Conservation (phyloP, 2,888 invertebrate species). For the Eupithecia subfuscata region DNA sequence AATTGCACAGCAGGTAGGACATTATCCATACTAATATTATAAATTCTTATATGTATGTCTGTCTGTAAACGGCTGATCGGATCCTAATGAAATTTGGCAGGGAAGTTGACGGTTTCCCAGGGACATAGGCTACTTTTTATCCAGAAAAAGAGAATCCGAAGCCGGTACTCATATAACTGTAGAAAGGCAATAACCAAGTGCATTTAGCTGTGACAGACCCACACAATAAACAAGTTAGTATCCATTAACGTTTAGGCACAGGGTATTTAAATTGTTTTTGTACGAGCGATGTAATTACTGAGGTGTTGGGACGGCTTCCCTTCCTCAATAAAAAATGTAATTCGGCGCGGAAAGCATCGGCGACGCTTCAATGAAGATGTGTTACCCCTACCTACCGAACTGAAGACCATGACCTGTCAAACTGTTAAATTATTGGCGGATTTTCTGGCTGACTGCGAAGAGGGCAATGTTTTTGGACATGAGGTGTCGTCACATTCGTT, state of each 20-base stretch:
- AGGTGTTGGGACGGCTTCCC: conserved; percentile 60
- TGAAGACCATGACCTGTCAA: conserved; percentile 64
- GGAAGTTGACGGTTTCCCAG: background rate
- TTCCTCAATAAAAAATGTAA: conserved; percentile 68
- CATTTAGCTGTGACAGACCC: conserved; percentile 7
- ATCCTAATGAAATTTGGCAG: background rate
- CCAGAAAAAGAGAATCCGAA: background rate
- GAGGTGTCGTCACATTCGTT: no score
- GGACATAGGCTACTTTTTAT: background rate
- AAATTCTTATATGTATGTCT: no score
- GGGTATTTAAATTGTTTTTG: conserved; percentile 45
- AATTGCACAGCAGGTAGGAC: no score
- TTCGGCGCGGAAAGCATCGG: conserved; percentile 52
- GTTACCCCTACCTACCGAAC: conserved; percentile 47
- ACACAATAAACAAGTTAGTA: conserved; percentile 6
- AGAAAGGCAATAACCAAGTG: background rate
- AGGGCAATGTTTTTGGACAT: no score
- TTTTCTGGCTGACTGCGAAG: no score
- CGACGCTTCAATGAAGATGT: conserved; percentile 53
- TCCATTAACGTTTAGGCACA: conserved; percentile 31
- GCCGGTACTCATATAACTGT: background rate
- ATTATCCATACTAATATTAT: no score
- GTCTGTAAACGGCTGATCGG: background rate
- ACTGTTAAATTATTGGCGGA: background rate
- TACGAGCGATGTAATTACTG: conserved; percentile 54